phyloP scores from a whole-genome alignment of 2,888 invertebrate genomes.

The Campaea margaritaria region DNA sequence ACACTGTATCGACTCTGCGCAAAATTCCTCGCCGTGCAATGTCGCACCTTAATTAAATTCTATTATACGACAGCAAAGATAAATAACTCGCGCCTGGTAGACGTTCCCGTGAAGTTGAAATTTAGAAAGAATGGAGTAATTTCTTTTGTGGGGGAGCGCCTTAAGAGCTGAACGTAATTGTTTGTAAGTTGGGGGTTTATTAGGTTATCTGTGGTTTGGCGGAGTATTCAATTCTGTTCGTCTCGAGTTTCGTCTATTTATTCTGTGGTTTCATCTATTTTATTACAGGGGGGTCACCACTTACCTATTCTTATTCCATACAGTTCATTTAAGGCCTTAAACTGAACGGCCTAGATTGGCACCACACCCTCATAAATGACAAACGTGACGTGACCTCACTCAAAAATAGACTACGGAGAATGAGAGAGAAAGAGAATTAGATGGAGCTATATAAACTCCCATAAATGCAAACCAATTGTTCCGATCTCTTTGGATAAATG shows the following conservation, averaged over 20 bases:
- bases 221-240: neutral
- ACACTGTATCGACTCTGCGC: constrained; percentile 54
- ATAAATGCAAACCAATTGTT: too few species aligned
- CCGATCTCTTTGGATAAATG: too few species aligned
- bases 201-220: constrained; percentile 31
- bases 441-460: too few species aligned
- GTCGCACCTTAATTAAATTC: constrained; percentile 84
- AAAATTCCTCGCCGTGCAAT: constrained; percentile 74
- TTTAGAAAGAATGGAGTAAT: constrained; percentile 79
- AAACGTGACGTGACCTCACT: too few species aligned
- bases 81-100: constrained; percentile 77
- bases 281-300: too few species aligned
- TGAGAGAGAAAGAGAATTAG: too few species aligned
- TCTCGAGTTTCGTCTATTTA: neutral
- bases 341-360: too few species aligned
- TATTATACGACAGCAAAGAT: constrained; percentile 79
- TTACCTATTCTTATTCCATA: too few species aligned
- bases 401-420: too few species aligned
- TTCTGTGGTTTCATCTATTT: neutral
- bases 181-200: constrained; percentile 41
- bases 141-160: constrained; percentile 64
- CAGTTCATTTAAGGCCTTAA: too few species aligned
- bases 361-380: too few species aligned
- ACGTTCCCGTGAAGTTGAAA: constrained; percentile 60
- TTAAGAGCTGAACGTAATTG: constrained; percentile 55